Evolutionary conservation across 2,797 vertebrate genomes (phyloP).

Genomic region (Hyperoplus lanceolatus): DNA sequence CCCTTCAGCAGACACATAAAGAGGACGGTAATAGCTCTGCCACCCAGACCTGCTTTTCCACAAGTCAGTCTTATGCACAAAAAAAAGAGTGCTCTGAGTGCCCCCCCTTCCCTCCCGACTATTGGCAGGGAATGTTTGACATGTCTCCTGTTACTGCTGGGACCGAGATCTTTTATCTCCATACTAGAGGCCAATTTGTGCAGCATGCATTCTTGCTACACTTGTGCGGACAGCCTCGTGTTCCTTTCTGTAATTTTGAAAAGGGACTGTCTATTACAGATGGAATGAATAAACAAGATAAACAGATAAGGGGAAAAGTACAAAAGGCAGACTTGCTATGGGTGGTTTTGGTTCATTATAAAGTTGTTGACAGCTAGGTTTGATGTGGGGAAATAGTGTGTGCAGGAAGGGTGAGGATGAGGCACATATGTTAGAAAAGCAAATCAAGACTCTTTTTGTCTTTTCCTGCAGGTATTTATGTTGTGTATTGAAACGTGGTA

Average conservation of each 20-base stretch:
- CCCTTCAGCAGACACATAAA: constrained; percentile 61
- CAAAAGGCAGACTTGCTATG: constrained; percentile 54
- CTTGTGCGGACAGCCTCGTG: constrained; percentile 65
- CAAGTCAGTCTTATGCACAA: constrained; percentile 71
- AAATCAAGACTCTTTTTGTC: not conserved
- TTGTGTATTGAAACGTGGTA: constrained; percentile 35
- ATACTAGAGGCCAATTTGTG: constrained; percentile 71
- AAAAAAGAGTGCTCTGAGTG: constrained; percentile 1
- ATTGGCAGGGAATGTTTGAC: constrained; percentile 74
- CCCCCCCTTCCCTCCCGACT: constrained; percentile 53
- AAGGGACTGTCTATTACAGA: constrained; percentile 37
- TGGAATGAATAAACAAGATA: constrained; percentile 50
- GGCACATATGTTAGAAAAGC: constrained; percentile 21
- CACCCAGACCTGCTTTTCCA: constrained; percentile 71
- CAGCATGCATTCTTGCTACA: constrained; percentile 70
- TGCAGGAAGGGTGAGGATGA: constrained; percentile 37
- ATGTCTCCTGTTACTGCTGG: constrained; percentile 80
- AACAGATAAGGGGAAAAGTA: constrained; percentile 51
- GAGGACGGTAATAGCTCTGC: constrained; percentile 57
- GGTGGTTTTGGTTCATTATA: constrained; percentile 64
- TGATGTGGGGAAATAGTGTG: constrained; percentile 52
- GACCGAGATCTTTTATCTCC: constrained; percentile 75
- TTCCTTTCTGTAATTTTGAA: constrained; percentile 42
- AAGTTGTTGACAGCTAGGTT: constrained; percentile 64
- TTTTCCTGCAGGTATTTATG: constrained; percentile 40